Conservation (phyloP, 2,113 vertebrate species). For the Psittacula cyanocephala region DNA sequence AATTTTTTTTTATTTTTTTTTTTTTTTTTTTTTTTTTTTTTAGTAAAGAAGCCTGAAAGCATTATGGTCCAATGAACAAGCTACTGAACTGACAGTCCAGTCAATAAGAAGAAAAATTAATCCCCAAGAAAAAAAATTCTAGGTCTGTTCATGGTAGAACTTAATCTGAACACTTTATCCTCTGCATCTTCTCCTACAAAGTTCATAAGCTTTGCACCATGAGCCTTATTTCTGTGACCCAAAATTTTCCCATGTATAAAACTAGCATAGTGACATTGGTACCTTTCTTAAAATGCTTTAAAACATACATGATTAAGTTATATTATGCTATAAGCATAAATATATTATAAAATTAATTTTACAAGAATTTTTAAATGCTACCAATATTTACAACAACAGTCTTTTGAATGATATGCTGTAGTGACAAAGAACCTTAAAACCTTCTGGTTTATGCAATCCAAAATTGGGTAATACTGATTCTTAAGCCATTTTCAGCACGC, state of each 20-base stretch:
- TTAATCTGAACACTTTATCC: background rate
- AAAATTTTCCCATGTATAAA: background rate
- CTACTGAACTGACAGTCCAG: background rate
- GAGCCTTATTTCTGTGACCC: background rate
- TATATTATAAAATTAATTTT: background rate
- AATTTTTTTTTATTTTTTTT: no score
- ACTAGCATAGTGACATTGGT: background rate
- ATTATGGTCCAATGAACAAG: background rate
- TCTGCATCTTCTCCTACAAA: background rate
- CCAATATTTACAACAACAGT: background rate
- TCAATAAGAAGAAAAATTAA: background rate
- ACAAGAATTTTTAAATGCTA: background rate
- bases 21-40: no score
- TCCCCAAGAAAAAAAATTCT: background rate
- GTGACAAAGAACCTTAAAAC: background rate
- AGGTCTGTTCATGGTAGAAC: background rate
- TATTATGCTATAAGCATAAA: background rate
- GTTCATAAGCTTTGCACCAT: background rate
- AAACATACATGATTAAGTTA: background rate
- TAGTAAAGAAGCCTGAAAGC: background rate
- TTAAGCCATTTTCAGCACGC: background rate
- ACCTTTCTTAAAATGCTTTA: background rate
- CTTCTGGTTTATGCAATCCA: background rate
- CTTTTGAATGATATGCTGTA: background rate
- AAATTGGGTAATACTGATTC: background rate